Conservation (phyloP, 2,888 invertebrate species). For the Entomobrya proxima region DNA sequence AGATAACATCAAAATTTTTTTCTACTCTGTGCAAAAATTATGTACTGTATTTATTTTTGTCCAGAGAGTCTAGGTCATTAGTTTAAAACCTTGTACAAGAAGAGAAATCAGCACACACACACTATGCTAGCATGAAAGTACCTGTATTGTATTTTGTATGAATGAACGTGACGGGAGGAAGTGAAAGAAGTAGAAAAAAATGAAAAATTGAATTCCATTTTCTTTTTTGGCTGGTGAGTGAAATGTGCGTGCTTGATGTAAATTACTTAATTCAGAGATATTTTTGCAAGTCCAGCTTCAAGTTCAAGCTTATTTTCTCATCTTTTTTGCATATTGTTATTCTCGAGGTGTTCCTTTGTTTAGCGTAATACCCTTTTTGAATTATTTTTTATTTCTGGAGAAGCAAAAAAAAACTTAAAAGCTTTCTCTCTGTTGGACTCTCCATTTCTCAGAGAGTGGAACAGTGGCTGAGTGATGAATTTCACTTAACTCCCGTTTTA, state of each 20-base stretch:
- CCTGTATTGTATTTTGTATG: neutral
- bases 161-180: neutral
- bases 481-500: conserved; percentile 4
- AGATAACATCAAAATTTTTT: neutral
- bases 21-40: neutral
- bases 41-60: too few relatives aligned
- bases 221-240: conserved; percentile 1
- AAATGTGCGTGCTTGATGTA: conserved; percentile 39
- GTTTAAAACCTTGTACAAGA: neutral
- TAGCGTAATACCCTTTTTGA: neutral
- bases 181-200: too few relatives aligned
- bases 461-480: conserved; percentile 12
- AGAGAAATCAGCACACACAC: too few relatives aligned
- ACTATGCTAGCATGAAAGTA: neutral
- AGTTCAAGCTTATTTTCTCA: neutral
- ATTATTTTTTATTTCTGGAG: too few relatives aligned
- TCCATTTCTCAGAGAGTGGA: neutral
- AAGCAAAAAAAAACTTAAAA: too few relatives aligned
- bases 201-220: conserved; percentile 6
- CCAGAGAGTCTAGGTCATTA: neutral
- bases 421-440: neutral
- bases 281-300: neutral
- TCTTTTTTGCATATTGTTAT: too few relatives aligned
- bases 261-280: conserved; percentile 55
- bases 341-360: neutral